phyloP scores from a whole-genome alignment of 2,888 invertebrate species.

The Eueremaeus valkanovi region DNA sequence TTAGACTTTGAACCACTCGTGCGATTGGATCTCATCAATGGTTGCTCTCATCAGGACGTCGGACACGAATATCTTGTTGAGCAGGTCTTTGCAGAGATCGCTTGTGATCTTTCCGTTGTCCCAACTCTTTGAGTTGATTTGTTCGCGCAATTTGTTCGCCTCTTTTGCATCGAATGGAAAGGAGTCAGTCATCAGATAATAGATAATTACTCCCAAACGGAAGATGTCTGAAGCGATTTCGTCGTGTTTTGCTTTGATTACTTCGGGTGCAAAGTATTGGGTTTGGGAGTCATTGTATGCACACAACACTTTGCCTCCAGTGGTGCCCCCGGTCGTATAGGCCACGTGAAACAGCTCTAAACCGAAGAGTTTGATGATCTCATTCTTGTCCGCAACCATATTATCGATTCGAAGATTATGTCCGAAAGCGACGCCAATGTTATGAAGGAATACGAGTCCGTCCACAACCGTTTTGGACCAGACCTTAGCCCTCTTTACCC shows the following conservation, averaged over 20 bases:
- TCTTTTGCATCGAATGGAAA: background rate
- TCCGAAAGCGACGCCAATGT: conserved; percentile 8
- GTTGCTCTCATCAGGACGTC: background rate
- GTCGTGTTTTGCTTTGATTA: conserved; percentile 6
- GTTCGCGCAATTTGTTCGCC: background rate
- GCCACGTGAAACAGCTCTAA: background rate
- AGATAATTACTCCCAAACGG: background rate
- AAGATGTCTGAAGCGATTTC: background rate
- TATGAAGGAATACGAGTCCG: background rate
- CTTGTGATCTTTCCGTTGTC: background rate
- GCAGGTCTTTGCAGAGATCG: background rate
- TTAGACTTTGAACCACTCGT: background rate
- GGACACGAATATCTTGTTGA: background rate
- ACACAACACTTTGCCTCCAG: background rate
- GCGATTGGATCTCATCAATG: background rate
- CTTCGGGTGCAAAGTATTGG: background rate
- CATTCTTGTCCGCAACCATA: background rate
- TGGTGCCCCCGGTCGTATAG: background rate
- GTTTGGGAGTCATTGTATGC: background rate
- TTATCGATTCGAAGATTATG: background rate
- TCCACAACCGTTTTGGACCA: background rate
- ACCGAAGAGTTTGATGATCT: background rate
- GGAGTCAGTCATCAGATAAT: background rate
- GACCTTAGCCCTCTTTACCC: background rate
- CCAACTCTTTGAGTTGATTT: background rate